Evolutionary conservation across 2,888 invertebrate genomes (phyloP).

Genomic region (Aporophyla nigra): DNA sequence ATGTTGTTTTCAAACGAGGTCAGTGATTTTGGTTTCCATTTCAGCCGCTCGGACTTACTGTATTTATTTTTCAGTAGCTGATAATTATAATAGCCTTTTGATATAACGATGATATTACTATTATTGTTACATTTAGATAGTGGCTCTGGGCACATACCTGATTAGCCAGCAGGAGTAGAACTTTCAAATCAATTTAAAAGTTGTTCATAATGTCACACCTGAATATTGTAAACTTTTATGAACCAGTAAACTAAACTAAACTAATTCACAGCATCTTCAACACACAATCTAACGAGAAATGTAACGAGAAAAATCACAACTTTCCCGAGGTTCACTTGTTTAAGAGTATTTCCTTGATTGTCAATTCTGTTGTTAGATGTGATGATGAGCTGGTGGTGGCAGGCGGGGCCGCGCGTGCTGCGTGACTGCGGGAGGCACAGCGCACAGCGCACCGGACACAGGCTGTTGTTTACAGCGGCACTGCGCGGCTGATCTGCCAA

Average conservation of each 20-base stretch:
- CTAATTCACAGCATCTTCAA: too few relatives aligned
- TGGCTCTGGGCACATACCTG: constrained; percentile 32
- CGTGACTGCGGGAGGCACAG: constrained; percentile 2
- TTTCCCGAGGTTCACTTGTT: neutral
- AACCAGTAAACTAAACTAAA: too few relatives aligned
- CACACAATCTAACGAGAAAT: neutral
- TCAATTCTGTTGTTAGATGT: neutral
- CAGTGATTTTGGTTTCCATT: constrained; percentile 21
- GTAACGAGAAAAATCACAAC: neutral
- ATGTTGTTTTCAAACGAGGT: constrained; percentile 28
- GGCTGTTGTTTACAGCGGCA: constrained; percentile 48
- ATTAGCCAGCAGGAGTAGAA: neutral
- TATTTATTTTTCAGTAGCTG: neutral
- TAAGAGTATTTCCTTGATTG: neutral
- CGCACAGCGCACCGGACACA: neutral
- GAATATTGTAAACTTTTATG: too few relatives aligned
- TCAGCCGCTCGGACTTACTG: neutral
- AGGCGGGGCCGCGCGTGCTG: neutral
- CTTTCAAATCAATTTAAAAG: neutral
- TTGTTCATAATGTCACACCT: too few relatives aligned
- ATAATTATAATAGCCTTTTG: neutral
- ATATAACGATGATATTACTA: neutral
- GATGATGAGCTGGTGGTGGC: neutral
- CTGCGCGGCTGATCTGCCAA: constrained; percentile 58
- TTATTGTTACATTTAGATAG: neutral